A percentile compares a stretch with the other conserved stretches of the same genome.
phyloP scores from a whole-genome alignment of 2,888 invertebrate genomes.

The Opisthograptis luteolata region DNA sequence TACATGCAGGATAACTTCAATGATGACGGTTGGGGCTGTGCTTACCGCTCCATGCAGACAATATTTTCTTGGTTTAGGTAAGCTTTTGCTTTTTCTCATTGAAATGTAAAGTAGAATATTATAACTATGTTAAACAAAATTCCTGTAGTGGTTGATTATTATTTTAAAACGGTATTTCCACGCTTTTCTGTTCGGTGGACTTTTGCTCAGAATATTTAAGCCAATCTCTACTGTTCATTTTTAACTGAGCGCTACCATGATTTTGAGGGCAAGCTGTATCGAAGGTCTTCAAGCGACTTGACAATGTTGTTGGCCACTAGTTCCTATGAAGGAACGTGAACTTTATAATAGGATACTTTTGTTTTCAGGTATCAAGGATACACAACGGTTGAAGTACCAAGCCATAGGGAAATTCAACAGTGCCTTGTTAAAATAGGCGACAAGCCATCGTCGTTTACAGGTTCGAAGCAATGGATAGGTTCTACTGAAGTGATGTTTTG shows the following conservation, averaged over 20 bases:
- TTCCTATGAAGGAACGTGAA: background rate
- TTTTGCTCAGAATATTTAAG: no score
- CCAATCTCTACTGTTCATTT: no score
- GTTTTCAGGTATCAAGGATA: conserved; percentile 90
- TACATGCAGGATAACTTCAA: conserved; percentile 97
- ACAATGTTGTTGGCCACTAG: background rate
- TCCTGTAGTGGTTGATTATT: no score
- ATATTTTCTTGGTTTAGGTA: conserved; percentile 97
- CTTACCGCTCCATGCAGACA: conserved; percentile 98
- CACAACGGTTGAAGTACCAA: conserved; percentile 89
- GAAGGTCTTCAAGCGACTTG: no score
- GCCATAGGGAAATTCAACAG: conserved; percentile 95
- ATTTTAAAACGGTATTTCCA: no score
- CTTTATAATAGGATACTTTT: background rate
- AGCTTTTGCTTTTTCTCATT: conserved; percentile 33
- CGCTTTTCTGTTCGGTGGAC: no score
- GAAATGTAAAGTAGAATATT: no score
- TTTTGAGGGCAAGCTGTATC: no score
- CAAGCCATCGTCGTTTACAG: conserved; percentile 93
- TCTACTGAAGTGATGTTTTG: conserved; percentile 98
- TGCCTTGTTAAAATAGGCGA: conserved; percentile 97
- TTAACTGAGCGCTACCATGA: no score
- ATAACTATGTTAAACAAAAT: no score
- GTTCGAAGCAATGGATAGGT: conserved; percentile 98
- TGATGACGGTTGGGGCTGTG: conserved; percentile 99